Evolutionary conservation across 1,140 invertebrate species (phyloP).

Genomic region (Solenopsis fugax): DNA sequence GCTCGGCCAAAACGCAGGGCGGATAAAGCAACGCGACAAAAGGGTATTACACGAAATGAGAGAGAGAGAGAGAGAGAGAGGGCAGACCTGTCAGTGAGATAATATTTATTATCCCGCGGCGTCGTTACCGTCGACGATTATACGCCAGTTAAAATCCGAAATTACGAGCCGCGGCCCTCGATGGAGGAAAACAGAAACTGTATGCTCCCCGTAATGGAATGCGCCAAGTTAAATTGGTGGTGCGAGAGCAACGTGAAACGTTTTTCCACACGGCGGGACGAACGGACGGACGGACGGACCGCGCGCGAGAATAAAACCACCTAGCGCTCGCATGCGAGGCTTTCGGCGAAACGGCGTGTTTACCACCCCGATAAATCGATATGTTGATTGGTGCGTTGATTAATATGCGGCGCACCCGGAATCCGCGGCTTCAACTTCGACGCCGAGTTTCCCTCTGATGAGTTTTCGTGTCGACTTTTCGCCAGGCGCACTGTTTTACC

Average conservation of each 20-base stretch:
- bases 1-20: neutral
- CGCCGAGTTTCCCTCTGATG: neutral
- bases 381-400: constrained; percentile 48
- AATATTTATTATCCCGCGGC: constrained; percentile 61
- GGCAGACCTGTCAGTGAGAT: constrained; percentile 25
- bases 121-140: constrained; percentile 60
- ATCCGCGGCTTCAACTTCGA: constrained; percentile 29
- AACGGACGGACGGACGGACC: too few relatives aligned
- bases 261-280: constrained; percentile 15
- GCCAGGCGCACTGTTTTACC: neutral
- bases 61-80: too few relatives aligned
- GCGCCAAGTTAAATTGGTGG: constrained; percentile 49
- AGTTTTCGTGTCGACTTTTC: neutral
- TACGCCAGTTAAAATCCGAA: constrained; percentile 58
- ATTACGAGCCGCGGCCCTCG: constrained; percentile 31
- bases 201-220: constrained; percentile 39
- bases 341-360: constrained; percentile 36
- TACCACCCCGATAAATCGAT: constrained; percentile 31
- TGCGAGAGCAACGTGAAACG: constrained; percentile 42
- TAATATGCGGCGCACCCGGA: constrained; percentile 10
- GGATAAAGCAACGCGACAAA: neutral
- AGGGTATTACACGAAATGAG: neutral
- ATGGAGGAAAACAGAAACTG: constrained; percentile 54
- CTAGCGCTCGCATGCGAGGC: constrained; percentile 13
- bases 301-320: constrained; percentile 37